phyloP scores from a whole-genome alignment of 2,888 invertebrate genomes.

The Lasiommata megera region DNA sequence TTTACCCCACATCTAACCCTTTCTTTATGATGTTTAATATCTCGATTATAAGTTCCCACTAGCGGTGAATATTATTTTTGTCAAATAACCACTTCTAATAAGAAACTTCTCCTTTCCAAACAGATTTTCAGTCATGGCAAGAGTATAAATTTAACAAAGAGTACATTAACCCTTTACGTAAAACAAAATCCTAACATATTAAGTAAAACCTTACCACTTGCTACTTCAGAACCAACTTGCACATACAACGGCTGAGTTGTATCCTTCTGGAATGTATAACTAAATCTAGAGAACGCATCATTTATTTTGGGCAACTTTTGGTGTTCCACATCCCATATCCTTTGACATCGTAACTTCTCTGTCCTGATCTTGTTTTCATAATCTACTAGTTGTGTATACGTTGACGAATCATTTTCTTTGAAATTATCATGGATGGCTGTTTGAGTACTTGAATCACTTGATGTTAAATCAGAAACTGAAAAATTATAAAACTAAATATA shows the following conservation, averaged over 20 bases:
- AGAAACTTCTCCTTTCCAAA: too few species aligned
- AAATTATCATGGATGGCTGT: background rate
- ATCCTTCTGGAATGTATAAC: conserved; percentile 34
- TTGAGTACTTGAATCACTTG: background rate
- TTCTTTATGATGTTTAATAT: too few species aligned
- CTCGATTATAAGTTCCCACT: too few species aligned
- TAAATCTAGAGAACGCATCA: conserved; percentile 54
- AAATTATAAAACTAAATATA: too few species aligned
- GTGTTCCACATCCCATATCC: background rate
- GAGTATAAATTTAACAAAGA: too few species aligned
- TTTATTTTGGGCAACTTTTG: conserved; percentile 49
- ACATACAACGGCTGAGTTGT: conserved; percentile 49
- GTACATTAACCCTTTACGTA: too few species aligned
- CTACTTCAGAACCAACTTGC: conserved; percentile 48
- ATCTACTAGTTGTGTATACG: background rate
- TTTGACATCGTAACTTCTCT: conserved; percentile 42
- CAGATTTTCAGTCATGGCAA: too few species aligned
- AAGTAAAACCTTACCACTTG: conserved; percentile 44
- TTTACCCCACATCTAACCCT: too few species aligned
- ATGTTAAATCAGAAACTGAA: background rate
- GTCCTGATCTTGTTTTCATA: conserved; percentile 54
- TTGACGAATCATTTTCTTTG: conserved; percentile 3
- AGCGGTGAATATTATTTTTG: too few species aligned
- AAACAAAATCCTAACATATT: too few species aligned
- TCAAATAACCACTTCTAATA: too few species aligned